Evolutionary conservation across 2,888 invertebrate genomes (phyloP).

Genomic region (Cheilosia variabilis): DNA sequence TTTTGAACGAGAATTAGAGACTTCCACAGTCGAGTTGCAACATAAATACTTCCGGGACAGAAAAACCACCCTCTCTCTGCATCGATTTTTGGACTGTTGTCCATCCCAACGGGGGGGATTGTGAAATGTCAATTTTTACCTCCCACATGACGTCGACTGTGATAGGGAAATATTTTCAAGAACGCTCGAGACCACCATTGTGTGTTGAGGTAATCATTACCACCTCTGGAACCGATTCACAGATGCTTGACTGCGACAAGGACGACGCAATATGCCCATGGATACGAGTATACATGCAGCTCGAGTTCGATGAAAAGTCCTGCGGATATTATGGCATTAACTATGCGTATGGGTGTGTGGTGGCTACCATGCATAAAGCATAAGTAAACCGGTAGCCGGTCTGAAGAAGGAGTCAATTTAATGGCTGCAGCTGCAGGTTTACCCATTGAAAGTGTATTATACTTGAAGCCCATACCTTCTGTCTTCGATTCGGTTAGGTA

Average conservation of each 20-base stretch:
- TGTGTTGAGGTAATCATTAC: constrained; percentile 48
- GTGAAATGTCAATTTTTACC: constrained; percentile 11
- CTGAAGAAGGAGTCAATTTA: constrained; percentile 33
- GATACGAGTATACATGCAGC: too few species aligned
- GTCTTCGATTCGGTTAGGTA: constrained; percentile 18
- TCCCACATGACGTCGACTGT: background rate
- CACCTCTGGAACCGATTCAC: constrained; percentile 33
- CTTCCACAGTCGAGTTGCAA: background rate
- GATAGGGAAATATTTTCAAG: constrained; percentile 48
- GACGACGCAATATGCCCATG: background rate
- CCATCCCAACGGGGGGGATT: background rate
- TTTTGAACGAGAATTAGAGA: constrained; percentile 20
- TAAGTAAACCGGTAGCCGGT: background rate
- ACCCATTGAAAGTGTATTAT: constrained; percentile 32
- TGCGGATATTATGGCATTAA: constrained; percentile 33
- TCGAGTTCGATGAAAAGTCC: constrained; percentile 7
- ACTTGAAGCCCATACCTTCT: background rate
- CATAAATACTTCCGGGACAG: constrained; percentile 1
- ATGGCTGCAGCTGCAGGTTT: constrained; percentile 55
- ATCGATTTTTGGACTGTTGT: constrained; percentile 19
- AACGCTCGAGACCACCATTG: constrained; percentile 23
- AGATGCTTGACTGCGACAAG: constrained; percentile 46
- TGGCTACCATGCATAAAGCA: background rate
- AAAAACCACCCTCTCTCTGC: constrained; percentile 2
- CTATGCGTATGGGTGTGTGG: background rate